A percentile compares a stretch with the other conserved stretches of the same genome.
Evolutionary conservation across 2,888 invertebrate genomes (phyloP).

Genomic region (Orgyia antiqua): DNA sequence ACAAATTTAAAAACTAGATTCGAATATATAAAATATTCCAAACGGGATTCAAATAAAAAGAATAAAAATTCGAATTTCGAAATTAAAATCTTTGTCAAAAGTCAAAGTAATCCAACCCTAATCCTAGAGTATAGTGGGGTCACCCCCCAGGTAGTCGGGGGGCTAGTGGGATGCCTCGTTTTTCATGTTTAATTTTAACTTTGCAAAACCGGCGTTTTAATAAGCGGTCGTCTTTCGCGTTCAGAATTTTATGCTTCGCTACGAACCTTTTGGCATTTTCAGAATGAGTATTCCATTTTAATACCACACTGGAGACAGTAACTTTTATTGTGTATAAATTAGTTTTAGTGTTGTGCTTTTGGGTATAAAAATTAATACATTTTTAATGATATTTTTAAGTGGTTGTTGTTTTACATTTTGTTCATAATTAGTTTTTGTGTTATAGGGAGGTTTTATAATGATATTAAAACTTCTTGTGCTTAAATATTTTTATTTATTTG

Average conservation of each 20-base stretch:
- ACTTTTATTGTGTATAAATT: slow-evolving; percentile 68
- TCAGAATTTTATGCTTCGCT: slow-evolving; percentile 57
- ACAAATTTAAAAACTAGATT: too few relatives aligned
- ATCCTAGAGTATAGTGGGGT: slow-evolving; percentile 43
- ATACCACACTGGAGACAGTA: slow-evolving; percentile 57
- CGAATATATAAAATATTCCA: too few relatives aligned
- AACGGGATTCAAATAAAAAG: too few relatives aligned
- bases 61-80: neutral
- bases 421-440: neutral
- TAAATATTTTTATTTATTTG: too few relatives aligned
- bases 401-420: neutral
- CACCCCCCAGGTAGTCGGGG: slow-evolving; percentile 34
- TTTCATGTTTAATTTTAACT: slow-evolving; percentile 79
- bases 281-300: slow-evolving; percentile 56
- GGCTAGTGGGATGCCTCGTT: slow-evolving; percentile 42
- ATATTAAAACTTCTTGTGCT: too few relatives aligned
- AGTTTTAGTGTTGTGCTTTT: slow-evolving; percentile 33
- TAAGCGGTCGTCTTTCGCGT: slow-evolving; percentile 69
- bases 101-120: slow-evolving; percentile 40
- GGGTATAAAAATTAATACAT: slow-evolving; percentile 16
- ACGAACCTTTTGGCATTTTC: slow-evolving; percentile 57
- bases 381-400: slow-evolving; percentile 7
- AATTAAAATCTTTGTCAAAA: too few relatives aligned
- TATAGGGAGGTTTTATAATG: too few relatives aligned
- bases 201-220: slow-evolving; percentile 74